Conservation (phyloP, 1,140 invertebrate genomes). For the Phocides pigmalion region DNA sequence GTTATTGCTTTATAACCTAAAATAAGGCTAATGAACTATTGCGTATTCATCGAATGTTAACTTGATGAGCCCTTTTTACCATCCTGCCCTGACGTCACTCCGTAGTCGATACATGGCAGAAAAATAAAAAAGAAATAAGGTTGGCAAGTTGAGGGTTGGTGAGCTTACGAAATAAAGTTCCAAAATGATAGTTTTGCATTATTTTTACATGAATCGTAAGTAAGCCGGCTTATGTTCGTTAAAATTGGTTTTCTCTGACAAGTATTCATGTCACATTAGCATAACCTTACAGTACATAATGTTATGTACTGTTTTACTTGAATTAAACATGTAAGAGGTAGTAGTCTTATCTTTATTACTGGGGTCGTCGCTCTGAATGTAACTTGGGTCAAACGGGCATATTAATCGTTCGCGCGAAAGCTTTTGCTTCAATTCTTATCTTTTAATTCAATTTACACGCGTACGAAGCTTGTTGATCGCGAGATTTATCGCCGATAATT, state of each 20-base stretch:
- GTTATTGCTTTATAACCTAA: constrained; percentile 65
- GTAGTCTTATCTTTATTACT: constrained; percentile 57
- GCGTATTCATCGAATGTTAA: constrained; percentile 40
- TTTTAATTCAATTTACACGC: constrained; percentile 79
- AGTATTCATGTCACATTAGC: constrained; percentile 49
- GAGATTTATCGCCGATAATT: constrained; percentile 68
- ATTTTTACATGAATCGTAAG: not conserved
- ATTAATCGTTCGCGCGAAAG: constrained; percentile 62
- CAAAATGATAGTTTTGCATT: not conserved
- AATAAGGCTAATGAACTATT: constrained; percentile 68
- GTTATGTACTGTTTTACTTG: constrained; percentile 48
- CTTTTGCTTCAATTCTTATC: constrained; percentile 71
- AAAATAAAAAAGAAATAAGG: not conserved
- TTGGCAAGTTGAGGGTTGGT: not conserved
- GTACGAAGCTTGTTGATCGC: constrained; percentile 63
- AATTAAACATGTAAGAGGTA: constrained; percentile 50
- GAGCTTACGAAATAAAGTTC: not conserved
- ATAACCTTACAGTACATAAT: constrained; percentile 39
- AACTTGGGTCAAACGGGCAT: constrained; percentile 60
- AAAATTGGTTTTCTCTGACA: constrained; percentile 39
- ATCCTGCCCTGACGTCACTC: not conserved
- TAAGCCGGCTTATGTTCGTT: constrained; percentile 26
- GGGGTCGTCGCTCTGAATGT: constrained; percentile 41
- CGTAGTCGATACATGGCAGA: not conserved
- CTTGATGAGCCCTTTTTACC: constrained; percentile 41